Base-by-base conservation (phyloP, 2,797 vertebrate species). In the Clamator glandarius region DNA sequence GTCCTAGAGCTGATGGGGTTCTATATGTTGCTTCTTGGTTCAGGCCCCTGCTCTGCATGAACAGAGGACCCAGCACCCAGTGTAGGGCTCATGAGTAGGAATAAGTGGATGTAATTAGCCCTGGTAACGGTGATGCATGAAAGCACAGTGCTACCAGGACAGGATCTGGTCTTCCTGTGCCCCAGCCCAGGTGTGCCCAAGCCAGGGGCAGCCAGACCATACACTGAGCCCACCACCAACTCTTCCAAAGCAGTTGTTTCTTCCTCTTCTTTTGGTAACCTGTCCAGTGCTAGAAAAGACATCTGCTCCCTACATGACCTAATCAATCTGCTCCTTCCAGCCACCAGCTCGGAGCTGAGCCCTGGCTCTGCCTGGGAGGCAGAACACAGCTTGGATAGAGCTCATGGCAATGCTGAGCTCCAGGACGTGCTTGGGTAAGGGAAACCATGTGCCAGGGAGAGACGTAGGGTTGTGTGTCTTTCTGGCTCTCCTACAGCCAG, bases 401-500 rank as follows among this genome's bases (percentile, higher is more conserved):
- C 28, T 28, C 1, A 0, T 4, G 21, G 46, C 3, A 41, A 18
- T 44, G 68, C 78, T 36, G 78, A 84, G 68, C 67, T 41, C 75
- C 11, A 24, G 50, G 39, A 62, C 26, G 33, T 1, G 2, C 23
- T 59, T 4, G 17, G 42, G 11, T 3, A 19, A 31, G 55, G 44
- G 29, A 12, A 70, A 72, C 81, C 12, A 16, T 15, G 8, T 12
- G 8, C 11, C 0, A 0, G 46, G 24, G 25, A 0, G 1, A 44
- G 74, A 24, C 0, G 5, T 51, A 36, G 10, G 28, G 46, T 42
- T 0, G 3, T 19, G 64, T 15, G 80, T 77, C 61, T 7, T 9
- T 52, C 39, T 16, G 20, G 54, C 26, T 62, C 36, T 42, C n/a
- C 33, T 19, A 28, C 4, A 20, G 52, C 35, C 12, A 42, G 26